Percentiles rank a stretch among this genome's conserved stretches.
Evolutionary conservation across 2,888 invertebrate genomes (phyloP).

Genomic region (Amiota communis): DNA sequence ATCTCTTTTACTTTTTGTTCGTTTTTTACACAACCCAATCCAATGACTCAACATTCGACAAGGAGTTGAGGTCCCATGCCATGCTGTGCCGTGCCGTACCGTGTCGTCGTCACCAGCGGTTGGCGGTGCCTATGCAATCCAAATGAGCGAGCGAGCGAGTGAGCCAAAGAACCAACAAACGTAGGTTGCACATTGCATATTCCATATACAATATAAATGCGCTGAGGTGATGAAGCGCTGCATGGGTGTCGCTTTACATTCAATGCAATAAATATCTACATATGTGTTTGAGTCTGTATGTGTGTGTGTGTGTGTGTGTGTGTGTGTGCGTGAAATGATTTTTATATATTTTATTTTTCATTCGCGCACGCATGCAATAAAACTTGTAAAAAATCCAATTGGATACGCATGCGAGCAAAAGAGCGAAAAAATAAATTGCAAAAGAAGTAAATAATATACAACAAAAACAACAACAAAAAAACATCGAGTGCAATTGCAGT

Average conservation of each 20-base stretch:
- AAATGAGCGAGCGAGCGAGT: slow-evolving; percentile 35
- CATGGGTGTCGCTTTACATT: no score
- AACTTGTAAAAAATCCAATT: slow-evolving; percentile 63
- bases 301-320: slow-evolving; percentile 15
- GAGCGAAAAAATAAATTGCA: slow-evolving; percentile 53
- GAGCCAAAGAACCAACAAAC: no score
- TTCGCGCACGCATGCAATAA: slow-evolving; percentile 70
- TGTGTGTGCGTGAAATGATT: slow-evolving; percentile 56
- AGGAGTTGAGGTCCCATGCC: slow-evolving; percentile 1
- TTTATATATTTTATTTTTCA: slow-evolving; percentile 69
- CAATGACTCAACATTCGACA: not conserved
- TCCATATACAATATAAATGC: not conserved
- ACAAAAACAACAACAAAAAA: slow-evolving; percentile 31
- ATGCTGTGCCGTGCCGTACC: not conserved
- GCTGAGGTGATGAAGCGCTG: no score
- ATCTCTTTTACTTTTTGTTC: slow-evolving; percentile 65
- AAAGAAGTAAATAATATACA: slow-evolving; percentile 64
- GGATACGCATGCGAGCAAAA: slow-evolving; percentile 16
- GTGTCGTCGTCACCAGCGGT: not conserved
- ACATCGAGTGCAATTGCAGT: not conserved
- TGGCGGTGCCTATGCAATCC: slow-evolving; percentile 38
- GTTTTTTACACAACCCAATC: slow-evolving; percentile 50
- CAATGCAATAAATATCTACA: slow-evolving; percentile 17
- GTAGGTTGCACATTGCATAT: slow-evolving; percentile 22
- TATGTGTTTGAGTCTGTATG: slow-evolving; percentile 26